Percentiles rank a stretch among this genome's conserved stretches.
Conservation (phyloP, 2,113 vertebrate genomes). For the Phoenicopterus ruber region DNA sequence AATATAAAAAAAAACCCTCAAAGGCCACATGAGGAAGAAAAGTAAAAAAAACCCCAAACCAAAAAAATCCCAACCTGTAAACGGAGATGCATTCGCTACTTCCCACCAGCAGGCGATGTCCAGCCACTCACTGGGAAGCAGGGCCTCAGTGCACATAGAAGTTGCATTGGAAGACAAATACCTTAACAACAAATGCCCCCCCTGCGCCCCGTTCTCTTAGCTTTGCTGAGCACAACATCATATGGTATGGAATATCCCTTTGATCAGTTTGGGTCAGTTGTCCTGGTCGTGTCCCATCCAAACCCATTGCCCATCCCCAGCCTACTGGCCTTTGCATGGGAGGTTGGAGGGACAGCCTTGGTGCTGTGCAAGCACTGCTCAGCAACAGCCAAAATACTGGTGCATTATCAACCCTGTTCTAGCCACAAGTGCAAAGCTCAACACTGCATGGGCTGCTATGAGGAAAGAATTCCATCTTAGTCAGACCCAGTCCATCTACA, state of each 20-base stretch:
- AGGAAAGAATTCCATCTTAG: background rate
- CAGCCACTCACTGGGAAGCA: background rate
- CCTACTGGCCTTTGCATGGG: background rate
- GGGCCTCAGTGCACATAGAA: background rate
- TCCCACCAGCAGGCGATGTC: background rate
- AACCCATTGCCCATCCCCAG: background rate
- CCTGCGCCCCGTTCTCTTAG: background rate
- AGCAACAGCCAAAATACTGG: background rate
- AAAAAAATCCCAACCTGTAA: background rate
- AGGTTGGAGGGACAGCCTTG: background rate
- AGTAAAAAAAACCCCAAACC: no score
- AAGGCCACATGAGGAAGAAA: background rate
- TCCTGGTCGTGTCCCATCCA: background rate
- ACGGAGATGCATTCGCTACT: background rate
- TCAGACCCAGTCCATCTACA: no score
- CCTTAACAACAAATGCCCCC: background rate
- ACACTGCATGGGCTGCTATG: no score
- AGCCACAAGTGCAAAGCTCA: background rate
- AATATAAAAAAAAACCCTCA: background rate
- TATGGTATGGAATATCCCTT: background rate
- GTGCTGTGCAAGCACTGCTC: background rate
- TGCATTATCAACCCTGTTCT: background rate
- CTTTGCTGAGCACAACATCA: background rate
- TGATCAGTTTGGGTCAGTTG: background rate
- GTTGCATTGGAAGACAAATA: background rate